Base-by-base conservation (phyloP, 2,888 invertebrate species). In the Andrena camellia region DNA sequence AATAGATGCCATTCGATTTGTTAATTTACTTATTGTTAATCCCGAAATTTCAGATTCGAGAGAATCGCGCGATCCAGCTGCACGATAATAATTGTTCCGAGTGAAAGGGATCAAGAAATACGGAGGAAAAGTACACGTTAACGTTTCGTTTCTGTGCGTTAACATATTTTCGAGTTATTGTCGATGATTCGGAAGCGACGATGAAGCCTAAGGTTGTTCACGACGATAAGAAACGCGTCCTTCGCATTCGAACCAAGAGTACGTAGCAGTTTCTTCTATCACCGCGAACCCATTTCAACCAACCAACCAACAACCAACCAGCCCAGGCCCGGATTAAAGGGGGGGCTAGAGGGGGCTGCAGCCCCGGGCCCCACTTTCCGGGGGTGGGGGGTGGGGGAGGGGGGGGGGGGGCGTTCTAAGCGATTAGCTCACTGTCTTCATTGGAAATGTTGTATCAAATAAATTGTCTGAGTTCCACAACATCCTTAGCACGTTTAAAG, bases 141-240 rank as follows among this genome's bases (percentile, higher is more conserved):
- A 13, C 4, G 42, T 35, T 57, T 29, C 50, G 17, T 67, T 26
- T n/a, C 48, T 80, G 60, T 4, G 33, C 23, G 2, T 29, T 60
- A 78, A 70, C n/a, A 54, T 20, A 59, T 77, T 42, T 54, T 79
- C 48, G 35, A 63, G 6, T 81, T 81, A 81, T 79, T 81, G 80
- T 81, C 80, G 35, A 79, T 57, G 57, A 68, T 59, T 63, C 23
- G 35, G 54, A 57, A 33, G 63, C 35, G 60, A 62, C 33, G 60
- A 33, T 52, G 59, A 13, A 23, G 29, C 20, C 42, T 13, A 42
- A 26, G 26, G 8, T 20, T 50, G 33, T 17, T 3, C 20, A 23
- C 57, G 29, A 69, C 57, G n/a, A 20, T 2, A 23, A 42, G 10
- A 20, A 57, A 13, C 31, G n/a, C 17, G 23, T 26, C 54, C 5